These are phyloP conservation scores for Acanthoscelides obtectus DNA, from an alignment of 2,888 invertebrate genomes.

Conservation along the genomic window DNA sequence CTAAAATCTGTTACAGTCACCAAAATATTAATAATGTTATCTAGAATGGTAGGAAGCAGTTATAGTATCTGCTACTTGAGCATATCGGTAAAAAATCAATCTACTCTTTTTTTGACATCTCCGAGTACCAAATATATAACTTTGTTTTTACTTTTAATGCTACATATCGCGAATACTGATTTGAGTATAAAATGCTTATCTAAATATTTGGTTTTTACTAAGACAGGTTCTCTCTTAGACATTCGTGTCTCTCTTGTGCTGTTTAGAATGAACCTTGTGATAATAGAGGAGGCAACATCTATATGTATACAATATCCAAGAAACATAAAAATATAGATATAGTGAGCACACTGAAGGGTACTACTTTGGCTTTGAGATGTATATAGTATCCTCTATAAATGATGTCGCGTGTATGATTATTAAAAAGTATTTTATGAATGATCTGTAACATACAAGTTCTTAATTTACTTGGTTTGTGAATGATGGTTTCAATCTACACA, in stretches of 20 bases:
- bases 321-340: neutral
- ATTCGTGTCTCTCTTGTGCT: slow-evolving; percentile 17
- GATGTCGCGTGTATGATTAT: too few relatives aligned
- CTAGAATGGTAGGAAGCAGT: neutral
- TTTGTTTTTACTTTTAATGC: slow-evolving; percentile 20
- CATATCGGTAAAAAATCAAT: neutral
- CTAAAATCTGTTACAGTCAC: slow-evolving; percentile 6
- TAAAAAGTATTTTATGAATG: too few relatives aligned
- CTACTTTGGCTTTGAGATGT: neutral
- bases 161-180: slow-evolving; percentile 31
- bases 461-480: too few relatives aligned
- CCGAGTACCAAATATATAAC: slow-evolving; percentile 30
- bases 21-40: slow-evolving; percentile 5
- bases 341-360: neutral
- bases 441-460: too few relatives aligned
- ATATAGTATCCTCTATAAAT: neutral
- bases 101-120: slow-evolving; percentile 19
- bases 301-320: slow-evolving; percentile 26
- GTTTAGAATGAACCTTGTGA: slow-evolving; percentile 33
- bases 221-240: slow-evolving; percentile 18
- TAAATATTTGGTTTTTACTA: slow-evolving; percentile 29
- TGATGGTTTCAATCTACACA: too few relatives aligned
- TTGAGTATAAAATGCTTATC: slow-evolving; percentile 31
- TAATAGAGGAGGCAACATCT: slow-evolving; percentile 31
- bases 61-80: neutral